Percentiles rank a stretch among this genome's conserved stretches.
Conservation (phyloP, 2,797 vertebrate species). For the Lutra lutra region DNA sequence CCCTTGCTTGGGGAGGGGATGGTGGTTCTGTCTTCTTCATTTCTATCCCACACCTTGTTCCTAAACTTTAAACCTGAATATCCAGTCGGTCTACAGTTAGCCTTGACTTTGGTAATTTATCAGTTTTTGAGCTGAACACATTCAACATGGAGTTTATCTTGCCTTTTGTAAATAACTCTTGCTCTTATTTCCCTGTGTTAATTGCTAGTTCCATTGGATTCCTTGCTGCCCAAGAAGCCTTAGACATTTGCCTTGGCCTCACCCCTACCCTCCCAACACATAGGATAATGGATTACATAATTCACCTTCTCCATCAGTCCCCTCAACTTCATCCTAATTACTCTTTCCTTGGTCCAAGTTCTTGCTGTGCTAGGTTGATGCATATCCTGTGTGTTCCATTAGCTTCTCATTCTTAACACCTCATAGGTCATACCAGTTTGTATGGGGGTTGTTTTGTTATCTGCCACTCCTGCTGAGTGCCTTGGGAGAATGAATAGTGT, state of each 20-base stretch:
- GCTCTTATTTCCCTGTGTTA: not conserved
- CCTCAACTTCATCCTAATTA: not conserved
- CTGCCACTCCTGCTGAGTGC: not conserved
- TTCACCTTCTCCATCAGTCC: not conserved
- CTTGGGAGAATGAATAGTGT: not conserved
- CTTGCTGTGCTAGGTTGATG: not conserved
- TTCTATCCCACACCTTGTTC: not conserved
- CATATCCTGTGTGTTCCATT: accelerated
- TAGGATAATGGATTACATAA: not conserved
- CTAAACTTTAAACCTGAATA: not conserved
- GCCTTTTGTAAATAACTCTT: not conserved
- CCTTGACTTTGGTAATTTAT: not conserved
- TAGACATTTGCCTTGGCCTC: not conserved
- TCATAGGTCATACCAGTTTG: accelerated
- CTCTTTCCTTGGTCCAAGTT: not conserved
- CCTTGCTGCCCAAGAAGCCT: not conserved
- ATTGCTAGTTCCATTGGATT: not conserved
- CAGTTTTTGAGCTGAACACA: not conserved
- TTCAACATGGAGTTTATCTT: not conserved
- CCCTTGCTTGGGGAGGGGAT: not conserved
- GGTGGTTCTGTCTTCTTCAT: not conserved
- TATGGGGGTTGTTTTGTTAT: not conserved
- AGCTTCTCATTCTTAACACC: not conserved
- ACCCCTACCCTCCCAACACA: accelerated
- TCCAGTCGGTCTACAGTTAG: not conserved